A percentile compares a stretch with the other conserved stretches of the same genome.
Conservation (phyloP, 2,888 invertebrate species). For the Hirtodrosophila histrioides region DNA sequence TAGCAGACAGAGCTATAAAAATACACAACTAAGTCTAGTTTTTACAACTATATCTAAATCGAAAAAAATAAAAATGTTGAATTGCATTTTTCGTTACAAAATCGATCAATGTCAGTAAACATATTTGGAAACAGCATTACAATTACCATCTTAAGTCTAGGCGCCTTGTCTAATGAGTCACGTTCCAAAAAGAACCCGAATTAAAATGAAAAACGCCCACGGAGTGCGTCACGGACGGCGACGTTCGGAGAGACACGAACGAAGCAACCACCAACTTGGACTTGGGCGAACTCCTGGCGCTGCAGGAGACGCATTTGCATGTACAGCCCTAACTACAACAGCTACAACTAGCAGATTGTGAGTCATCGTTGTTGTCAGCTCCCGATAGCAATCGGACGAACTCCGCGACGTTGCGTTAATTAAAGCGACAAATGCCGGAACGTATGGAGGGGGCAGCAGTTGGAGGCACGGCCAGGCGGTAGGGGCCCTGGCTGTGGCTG, state of each 20-base stretch:
- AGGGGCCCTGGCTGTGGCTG: slow-evolving; percentile 2
- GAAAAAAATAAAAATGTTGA: no score
- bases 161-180: slow-evolving; percentile 46
- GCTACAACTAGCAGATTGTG: slow-evolving; percentile 25
- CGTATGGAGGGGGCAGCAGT: background rate
- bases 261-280: slow-evolving; percentile 40
- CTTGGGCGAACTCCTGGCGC: slow-evolving; percentile 37
- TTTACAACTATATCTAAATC: no score
- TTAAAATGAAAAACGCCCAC: slow-evolving; percentile 35
- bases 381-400: slow-evolving; percentile 40
- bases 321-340: slow-evolving; percentile 13
- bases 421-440: slow-evolving; percentile 58
- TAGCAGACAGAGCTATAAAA: no score
- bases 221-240: slow-evolving; percentile 30
- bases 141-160: slow-evolving; percentile 22
- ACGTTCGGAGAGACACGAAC: background rate
- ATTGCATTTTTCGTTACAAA: no score
- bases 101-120: background rate
- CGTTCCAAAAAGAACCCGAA: background rate
- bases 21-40: no score
- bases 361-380: slow-evolving; percentile 42
- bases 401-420: slow-evolving; percentile 60
- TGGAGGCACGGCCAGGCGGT: slow-evolving; percentile 1
- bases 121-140: slow-evolving; percentile 5
- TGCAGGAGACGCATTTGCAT: slow-evolving; percentile 74